Conservation (phyloP, 1,140 invertebrate genomes). For the Mesaphorura yosii region DNA sequence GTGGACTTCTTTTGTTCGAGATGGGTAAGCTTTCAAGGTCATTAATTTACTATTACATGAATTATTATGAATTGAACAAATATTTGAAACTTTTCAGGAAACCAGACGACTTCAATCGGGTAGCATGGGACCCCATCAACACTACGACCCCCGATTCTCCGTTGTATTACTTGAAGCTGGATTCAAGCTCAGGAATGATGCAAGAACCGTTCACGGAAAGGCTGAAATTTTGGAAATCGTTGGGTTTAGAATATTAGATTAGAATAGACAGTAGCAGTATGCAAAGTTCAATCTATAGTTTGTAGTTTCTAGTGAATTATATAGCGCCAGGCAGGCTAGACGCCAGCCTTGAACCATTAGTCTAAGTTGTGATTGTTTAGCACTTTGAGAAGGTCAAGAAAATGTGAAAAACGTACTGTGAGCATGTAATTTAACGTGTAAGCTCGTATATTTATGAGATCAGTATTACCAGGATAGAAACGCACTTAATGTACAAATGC, state of each 20-base stretch:
- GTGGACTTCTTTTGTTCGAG: slow-evolving; percentile 23
- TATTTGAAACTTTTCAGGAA: neutral
- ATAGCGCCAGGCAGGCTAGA: too few species aligned
- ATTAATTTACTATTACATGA: too few species aligned
- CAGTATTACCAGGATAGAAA: too few species aligned
- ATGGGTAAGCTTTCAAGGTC: slow-evolving; percentile 23
- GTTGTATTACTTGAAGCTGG: slow-evolving; percentile 4
- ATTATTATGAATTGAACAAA: neutral
- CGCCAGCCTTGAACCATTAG: too few species aligned
- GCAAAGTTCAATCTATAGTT: too few species aligned
- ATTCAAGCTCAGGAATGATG: slow-evolving; percentile 15
- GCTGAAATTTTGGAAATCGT: slow-evolving; percentile 26
- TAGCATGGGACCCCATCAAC: slow-evolving; percentile 8
- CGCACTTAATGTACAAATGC: too few species aligned
- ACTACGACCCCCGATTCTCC: neutral
- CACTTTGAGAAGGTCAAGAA: too few species aligned
- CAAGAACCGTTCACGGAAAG: slow-evolving; percentile 15
- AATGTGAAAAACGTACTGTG: too few species aligned
- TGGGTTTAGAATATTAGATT: slow-evolving; percentile 8
- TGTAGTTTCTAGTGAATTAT: too few species aligned
- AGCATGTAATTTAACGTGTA: too few species aligned
- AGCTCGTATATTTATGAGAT: too few species aligned
- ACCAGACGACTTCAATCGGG: slow-evolving; percentile 3
- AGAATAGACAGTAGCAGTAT: neutral
- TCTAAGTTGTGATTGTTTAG: too few species aligned